phyloP scores from a whole-genome alignment of 2,797 vertebrate genomes.

The Cryptoblepharus egeriae region DNA sequence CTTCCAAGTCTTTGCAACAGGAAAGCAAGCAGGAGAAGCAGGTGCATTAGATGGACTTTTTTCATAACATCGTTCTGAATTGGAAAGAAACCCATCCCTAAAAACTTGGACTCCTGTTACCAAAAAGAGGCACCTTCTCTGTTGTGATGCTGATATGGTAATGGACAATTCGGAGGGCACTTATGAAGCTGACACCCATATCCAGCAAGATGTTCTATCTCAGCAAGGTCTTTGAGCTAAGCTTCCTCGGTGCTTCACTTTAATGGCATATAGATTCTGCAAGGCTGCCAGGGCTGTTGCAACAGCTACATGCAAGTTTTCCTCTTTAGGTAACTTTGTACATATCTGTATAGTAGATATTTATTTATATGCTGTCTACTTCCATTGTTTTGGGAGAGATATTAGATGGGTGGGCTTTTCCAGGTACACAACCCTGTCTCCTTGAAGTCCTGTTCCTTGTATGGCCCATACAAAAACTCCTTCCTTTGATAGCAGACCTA shows the following conservation, averaged over 20 bases:
- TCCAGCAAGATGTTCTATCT: no score
- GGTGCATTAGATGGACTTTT: background rate
- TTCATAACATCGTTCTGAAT: no score
- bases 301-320: slow-evolving; percentile 17
- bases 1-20: slow-evolving; percentile 13
- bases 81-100: background rate
- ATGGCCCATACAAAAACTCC: no score
- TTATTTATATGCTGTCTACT: slow-evolving; percentile 32
- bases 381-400: background rate
- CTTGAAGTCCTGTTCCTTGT: background rate
- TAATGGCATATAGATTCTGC: slow-evolving; percentile 2
- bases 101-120: slow-evolving; percentile 11
- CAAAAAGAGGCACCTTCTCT: slow-evolving; percentile 5
- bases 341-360: slow-evolving; percentile 25
- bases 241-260: background rate
- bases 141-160: background rate
- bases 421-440: no score
- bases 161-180: background rate
- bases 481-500: no score
- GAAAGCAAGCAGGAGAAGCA: background rate
- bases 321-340: slow-evolving; percentile 13
- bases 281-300: background rate
- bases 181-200: slow-evolving; percentile 15
- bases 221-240: no score
- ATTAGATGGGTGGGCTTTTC: background rate